Conservation (phyloP, 2,113 vertebrate genomes). For the Ictalurus punctatus region DNA sequence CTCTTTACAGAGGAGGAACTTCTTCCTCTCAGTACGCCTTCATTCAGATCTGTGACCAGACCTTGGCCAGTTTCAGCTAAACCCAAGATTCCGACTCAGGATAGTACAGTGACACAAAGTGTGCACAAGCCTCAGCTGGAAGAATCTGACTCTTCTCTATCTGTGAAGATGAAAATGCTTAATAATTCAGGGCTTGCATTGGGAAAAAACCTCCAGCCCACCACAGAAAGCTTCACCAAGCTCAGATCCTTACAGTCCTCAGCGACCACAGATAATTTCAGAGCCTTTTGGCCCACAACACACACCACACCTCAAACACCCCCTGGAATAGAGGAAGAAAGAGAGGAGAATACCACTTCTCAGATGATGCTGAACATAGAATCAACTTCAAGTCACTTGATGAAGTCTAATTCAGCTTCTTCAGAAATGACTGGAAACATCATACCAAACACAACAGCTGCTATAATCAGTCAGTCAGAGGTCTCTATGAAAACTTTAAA, state of each 20-base stretch:
- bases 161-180: rapidly evolving
- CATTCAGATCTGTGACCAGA: constrained; percentile 52
- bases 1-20: constrained; percentile 89
- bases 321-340: constrained; percentile 2
- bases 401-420: constrained; percentile 12
- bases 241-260: not conserved
- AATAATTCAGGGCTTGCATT: not conserved
- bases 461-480: constrained; percentile 27
- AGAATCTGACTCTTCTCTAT: constrained; percentile 36
- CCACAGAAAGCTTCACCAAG: not conserved
- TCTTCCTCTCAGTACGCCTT: constrained; percentile 73
- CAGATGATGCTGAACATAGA: constrained; percentile 24
- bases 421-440: constrained; percentile 5
- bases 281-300: not conserved
- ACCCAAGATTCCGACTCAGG: constrained; percentile 22
- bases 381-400: constrained; percentile 15
- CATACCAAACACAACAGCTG: rapidly evolving
- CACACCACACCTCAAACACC: constrained; percentile 41
- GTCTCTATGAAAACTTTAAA: not conserved
- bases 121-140: constrained; percentile 36
- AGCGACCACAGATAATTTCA: constrained; percentile 10
- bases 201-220: constrained; percentile 17
- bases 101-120: not conserved
- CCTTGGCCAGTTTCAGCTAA: constrained; percentile 52
- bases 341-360: constrained; percentile 20